Evolutionary conservation across 1,140 invertebrate genomes (phyloP), one percentile per base, ranked within the genome.

Genomic region (Lordiphosa collinella): DNA sequence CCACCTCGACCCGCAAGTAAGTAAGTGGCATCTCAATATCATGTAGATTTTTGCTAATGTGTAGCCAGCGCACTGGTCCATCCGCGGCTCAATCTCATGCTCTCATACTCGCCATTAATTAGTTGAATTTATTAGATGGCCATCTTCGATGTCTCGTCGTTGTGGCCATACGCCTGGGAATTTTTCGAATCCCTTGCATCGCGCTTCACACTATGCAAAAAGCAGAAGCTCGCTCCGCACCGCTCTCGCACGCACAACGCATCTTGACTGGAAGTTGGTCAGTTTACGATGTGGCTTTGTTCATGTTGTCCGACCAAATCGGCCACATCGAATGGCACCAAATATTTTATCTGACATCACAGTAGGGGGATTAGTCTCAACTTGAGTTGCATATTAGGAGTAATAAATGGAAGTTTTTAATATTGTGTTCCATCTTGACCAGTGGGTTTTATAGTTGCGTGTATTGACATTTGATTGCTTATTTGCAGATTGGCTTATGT

Each of bases 31-130:
- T 87, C 79, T 87, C 85, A 87, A 87, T 87, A 85, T 78, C 85
- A 87, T 87, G 86, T 87, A 87, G 86, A 88, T 88, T 88, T 86
- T 76, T 74, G 86, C 86, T 88, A 88, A 88, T 87, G 86, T 87
- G 70, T 58, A 67, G 59, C 32, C 67, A 54, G 44, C 48, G 51
- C 14, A 35, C 57, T 11, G 7, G 32, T 18, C 31, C 10, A 40
- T 29, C 35, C 35, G 47, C 35, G 75, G 52, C 70, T 80, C 75
- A 80, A 84, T 82, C 76, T 84, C 62, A 68, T 84, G 73, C 78
- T 69, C 79, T 85, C 79, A 85, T 84, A 84, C 79, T 85, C 69
- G 82, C 84, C 82, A 86, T 86, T 86, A 86, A 86, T 86, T 86
- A 86, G 82, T 86, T 87, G 76, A 86, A 86, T 86, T 86, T 86